Evolutionary conservation across 2,797 vertebrate species (phyloP).

Genomic region (Ceryle rudis): DNA sequence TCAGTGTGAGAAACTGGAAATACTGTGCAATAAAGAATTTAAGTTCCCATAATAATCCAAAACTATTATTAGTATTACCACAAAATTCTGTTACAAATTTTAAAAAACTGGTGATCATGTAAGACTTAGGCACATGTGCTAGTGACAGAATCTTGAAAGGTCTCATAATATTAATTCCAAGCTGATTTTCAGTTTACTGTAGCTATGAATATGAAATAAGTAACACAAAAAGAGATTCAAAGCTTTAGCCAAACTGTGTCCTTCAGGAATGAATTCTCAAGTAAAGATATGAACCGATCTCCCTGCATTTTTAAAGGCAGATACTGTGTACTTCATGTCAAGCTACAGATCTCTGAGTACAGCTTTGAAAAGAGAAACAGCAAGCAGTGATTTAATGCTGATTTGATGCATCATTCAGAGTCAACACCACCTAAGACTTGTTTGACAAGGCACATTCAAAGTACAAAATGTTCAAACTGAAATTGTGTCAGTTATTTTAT

Average conservation of each 20-base stretch:
- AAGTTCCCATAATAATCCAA: not conserved
- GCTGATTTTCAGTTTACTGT: not conserved
- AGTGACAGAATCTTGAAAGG: not conserved
- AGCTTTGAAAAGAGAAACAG: not conserved
- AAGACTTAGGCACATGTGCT: not conserved
- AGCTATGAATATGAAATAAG: not conserved
- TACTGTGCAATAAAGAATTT: not conserved
- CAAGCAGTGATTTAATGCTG: conserved; percentile 40
- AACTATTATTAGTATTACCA: not conserved
- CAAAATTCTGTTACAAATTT: not conserved
- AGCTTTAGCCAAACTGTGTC: not conserved
- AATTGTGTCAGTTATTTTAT: conserved; percentile 28
- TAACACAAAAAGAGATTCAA: not conserved
- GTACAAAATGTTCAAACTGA: conserved; percentile 49
- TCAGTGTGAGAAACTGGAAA: not conserved
- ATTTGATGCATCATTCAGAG: conserved; percentile 41
- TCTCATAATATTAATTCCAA: not conserved
- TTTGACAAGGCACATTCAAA: conserved; percentile 34
- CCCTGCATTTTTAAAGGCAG: not conserved
- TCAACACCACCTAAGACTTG: conserved; percentile 1
- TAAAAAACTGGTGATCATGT: not conserved
- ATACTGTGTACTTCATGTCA: not conserved
- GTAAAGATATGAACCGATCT: not conserved
- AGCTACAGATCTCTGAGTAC: not conserved
- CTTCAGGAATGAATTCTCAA: not conserved